Base-by-base conservation (phyloP, 2,888 invertebrate species). In the Coecobrya sp. region DNA sequence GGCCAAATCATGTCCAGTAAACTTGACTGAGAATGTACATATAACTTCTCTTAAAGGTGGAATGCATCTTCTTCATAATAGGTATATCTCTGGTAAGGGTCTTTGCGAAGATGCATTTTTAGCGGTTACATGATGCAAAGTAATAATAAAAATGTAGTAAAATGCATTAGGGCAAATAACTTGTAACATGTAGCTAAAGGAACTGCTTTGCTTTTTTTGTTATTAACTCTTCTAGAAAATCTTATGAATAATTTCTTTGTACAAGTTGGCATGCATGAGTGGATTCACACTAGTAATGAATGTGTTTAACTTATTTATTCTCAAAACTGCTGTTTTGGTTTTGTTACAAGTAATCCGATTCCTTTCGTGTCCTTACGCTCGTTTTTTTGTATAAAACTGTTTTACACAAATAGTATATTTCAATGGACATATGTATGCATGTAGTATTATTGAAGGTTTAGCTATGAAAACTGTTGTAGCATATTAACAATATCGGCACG, bases 1-100 rank as follows among this genome's bases (percentile, higher is more conserved):
- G 93, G 93, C 76, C 91, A 81, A 93, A 93, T 90, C 94, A 94
- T 94, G 94, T 94, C 93, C 93, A 93, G 93, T 86, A 92, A 92
- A 93, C 86, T 92, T 89, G 62, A 86, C 91, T 70, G 70, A 45
- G 55, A 27, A 55, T 30, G 36, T 11, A 22, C 36, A 36, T 4
- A 25, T 45, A 76, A 62, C 25, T 62, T 42, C 65, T 22, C 3
- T 30, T 27, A 30, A 13, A 62, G 10, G 22, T 52, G 1, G 3
- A 84, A 2, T 27, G 19, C 62, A 27, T 27, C 10, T 19, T 3
- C 52, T 27, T 25, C n/a, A 27, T 4, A 45, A 30, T 52, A 49
- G 27, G 16, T 30, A 30, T 25, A 45, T 19, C 49, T 5, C n/a
- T 16, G 22, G 22, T 8, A 22, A 11, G 22, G n/a, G 10, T 4